Evolutionary conservation across 2,113 vertebrate genomes (phyloP).

Genomic region (Xiphorhynchus elegans): DNA sequence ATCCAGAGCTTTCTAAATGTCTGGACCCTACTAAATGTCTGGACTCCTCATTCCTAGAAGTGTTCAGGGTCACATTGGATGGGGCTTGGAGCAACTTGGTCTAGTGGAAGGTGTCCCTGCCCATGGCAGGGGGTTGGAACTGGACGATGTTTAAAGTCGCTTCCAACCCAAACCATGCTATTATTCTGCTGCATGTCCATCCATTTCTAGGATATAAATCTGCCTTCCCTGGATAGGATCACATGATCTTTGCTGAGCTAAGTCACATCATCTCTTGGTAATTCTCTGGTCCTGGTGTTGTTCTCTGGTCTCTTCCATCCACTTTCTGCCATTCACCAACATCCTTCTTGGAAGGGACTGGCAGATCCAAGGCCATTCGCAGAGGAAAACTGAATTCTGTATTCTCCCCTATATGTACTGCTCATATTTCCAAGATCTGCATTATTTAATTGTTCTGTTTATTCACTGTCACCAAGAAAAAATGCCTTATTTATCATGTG

Average conservation of each 20-base stretch:
- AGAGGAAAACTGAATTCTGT: not conserved
- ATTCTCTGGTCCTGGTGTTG: not conserved
- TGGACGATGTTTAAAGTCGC: not conserved
- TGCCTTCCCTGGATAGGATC: not conserved
- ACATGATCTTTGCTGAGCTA: not conserved
- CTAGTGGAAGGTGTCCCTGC: not conserved
- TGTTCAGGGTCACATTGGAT: not conserved
- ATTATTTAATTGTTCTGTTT: not conserved
- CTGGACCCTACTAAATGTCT: not conserved
- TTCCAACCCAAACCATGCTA: not conserved
- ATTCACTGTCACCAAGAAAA: not conserved
- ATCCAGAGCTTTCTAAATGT: not conserved
- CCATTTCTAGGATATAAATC: not conserved
- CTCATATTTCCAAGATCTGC: not conserved
- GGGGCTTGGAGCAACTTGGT: not conserved
- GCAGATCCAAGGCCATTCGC: not conserved
- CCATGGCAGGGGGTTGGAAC: not conserved
- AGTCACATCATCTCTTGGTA: not conserved
- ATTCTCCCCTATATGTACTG: not conserved
- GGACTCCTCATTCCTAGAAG: not conserved
- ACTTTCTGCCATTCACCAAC: not conserved
- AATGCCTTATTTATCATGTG: conserved; percentile 5
- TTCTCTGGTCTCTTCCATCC: not conserved
- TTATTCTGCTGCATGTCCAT: not conserved
- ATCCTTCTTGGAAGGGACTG: not conserved